phyloP scores from a whole-genome alignment of 1,140 invertebrate genomes.

The Andricus grossulariae region DNA sequence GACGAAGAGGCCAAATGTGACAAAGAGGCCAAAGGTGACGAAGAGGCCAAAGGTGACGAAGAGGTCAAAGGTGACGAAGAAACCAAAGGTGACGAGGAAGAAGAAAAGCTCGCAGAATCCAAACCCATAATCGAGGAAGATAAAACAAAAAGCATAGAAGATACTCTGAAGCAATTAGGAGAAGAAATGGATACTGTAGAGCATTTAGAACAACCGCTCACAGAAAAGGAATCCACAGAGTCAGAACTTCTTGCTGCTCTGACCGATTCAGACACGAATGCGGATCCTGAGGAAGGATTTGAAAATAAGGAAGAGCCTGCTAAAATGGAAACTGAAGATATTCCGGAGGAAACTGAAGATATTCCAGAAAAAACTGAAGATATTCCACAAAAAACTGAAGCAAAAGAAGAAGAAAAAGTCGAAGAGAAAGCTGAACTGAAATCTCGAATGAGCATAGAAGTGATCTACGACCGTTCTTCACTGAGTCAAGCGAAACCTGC shows the following conservation, averaged over 20 bases:
- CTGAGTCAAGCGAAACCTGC: constrained; percentile 48
- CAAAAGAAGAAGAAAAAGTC: constrained; percentile 7
- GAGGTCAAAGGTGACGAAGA: background rate
- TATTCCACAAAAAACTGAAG: background rate
- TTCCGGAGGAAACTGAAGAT: no score
- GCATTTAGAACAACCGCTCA: background rate
- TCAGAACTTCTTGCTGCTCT: constrained; percentile 4
- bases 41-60: background rate
- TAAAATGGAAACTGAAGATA: constrained; percentile 18
- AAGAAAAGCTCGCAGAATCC: background rate
- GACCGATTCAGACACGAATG: constrained; percentile 9
- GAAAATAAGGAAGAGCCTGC: background rate
- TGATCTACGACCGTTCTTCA: constrained; percentile 59
- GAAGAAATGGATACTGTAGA: background rate
- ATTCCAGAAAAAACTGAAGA: background rate
- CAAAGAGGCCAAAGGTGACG: background rate
- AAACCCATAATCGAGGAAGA: no score
- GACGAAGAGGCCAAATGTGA: constrained; percentile 31
- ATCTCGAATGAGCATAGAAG: constrained; percentile 62
- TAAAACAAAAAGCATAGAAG: background rate
- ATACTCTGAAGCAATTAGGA: background rate
- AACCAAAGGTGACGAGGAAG: constrained; percentile 2
- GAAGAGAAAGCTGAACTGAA: constrained; percentile 37
- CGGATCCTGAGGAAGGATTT: background rate
- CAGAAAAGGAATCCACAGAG: constrained; percentile 13